Percentiles rank a stretch among this genome's conserved stretches.
Conservation (phyloP, 1,140 invertebrate species). For the Plutomurus gul region DNA sequence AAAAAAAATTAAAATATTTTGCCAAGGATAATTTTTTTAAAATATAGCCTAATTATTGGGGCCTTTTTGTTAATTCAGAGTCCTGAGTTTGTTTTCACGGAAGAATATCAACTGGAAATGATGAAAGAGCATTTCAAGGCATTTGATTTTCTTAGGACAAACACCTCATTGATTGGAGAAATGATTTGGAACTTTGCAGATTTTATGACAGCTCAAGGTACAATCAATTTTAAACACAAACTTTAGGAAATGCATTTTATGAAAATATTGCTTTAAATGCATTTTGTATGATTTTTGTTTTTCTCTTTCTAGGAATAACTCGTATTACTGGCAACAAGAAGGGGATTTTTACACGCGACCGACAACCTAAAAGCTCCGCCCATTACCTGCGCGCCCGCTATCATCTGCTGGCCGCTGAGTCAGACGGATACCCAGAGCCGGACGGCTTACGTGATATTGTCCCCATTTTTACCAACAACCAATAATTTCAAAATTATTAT, state of each 20-base stretch:
- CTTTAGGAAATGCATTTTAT: neutral
- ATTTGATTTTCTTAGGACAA: constrained; percentile 62
- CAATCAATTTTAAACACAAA: neutral
- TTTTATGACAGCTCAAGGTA: constrained; percentile 62
- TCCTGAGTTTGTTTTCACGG: constrained; percentile 64
- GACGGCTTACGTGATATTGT: constrained; percentile 30
- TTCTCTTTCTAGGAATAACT: constrained; percentile 55
- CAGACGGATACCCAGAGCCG: constrained; percentile 46
- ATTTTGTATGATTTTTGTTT: neutral
- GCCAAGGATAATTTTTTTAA: neutral
- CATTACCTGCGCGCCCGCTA: constrained; percentile 60
- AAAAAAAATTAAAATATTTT: constrained; percentile 2
- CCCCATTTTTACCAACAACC: constrained; percentile 34
- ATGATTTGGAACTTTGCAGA: constrained; percentile 73
- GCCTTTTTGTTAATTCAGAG: constrained; percentile 27
- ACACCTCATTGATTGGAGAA: constrained; percentile 64
- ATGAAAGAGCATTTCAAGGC: constrained; percentile 64
- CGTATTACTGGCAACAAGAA: constrained; percentile 66
- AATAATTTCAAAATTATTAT: too few relatives aligned
- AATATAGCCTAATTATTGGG: too few relatives aligned
- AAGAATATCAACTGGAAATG: constrained; percentile 68
- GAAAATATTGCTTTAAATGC: too few relatives aligned
- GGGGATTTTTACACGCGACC: constrained; percentile 65
- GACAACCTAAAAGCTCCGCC: constrained; percentile 66
- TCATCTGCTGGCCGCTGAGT: constrained; percentile 51